phyloP scores from a whole-genome alignment of 2,797 vertebrate genomes.

The Sebastes ruberrimus region DNA sequence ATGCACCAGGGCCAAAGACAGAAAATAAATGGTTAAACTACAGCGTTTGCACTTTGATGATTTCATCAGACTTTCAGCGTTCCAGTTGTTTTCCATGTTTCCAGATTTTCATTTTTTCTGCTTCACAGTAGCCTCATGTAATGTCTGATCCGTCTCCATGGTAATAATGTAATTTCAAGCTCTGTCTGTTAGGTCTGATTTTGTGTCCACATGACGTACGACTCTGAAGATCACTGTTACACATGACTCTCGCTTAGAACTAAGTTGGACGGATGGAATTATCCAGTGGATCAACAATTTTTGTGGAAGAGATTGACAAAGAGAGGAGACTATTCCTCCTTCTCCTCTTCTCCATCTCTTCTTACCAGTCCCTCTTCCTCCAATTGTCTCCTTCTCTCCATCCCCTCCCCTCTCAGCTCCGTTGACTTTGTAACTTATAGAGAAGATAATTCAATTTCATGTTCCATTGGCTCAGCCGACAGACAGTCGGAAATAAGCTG shows the following conservation, averaged over 20 bases:
- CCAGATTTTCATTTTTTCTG: background rate
- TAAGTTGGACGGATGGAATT: background rate
- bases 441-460: conserved; percentile 61
- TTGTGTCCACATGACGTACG: conserved; percentile 17
- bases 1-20: background rate
- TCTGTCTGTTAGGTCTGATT: conserved; percentile 9
- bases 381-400: background rate
- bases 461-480: conserved; percentile 45
- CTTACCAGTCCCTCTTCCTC: background rate
- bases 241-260: background rate
- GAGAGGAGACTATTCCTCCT: background rate
- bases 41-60: too few relatives aligned
- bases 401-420: conserved; percentile 10
- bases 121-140: background rate
- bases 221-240: conserved; percentile 13
- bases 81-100: background rate
- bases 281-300: background rate
- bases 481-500: conserved; percentile 40
- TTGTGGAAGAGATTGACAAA: background rate
- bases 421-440: conserved; percentile 49
- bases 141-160: background rate
- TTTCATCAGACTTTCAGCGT: background rate
- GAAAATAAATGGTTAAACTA: background rate
- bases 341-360: background rate
- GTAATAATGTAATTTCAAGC: conserved; percentile 32